These are phyloP conservation scores for Agrotis puta DNA, from an alignment of 2,888 invertebrate genomes.

Conservation along the genomic window DNA sequence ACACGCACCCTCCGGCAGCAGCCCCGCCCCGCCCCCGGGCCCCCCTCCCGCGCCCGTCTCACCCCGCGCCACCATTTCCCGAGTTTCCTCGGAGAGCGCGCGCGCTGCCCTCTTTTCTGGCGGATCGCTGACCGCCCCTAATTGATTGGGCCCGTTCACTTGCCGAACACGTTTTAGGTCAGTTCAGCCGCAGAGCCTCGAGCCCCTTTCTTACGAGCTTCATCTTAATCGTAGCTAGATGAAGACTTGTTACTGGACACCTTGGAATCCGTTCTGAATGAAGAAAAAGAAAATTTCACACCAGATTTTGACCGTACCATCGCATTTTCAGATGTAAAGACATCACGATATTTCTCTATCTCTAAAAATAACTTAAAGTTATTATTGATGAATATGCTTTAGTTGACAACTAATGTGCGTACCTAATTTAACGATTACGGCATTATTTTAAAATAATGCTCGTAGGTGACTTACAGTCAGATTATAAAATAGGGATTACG, in stretches of 20 bases:
- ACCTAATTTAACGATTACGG: not conserved
- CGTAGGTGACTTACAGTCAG: not conserved
- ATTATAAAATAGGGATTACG: conserved; percentile 6
- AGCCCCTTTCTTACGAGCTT: conserved; percentile 63
- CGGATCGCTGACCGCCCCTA: conserved; percentile 90
- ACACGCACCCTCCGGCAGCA: conserved; percentile 85
- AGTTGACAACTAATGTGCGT: not conserved
- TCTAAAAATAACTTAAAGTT: too few species aligned
- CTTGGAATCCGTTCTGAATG: not conserved
- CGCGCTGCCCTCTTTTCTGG: conserved; percentile 90
- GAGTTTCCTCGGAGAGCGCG: conserved; percentile 90
- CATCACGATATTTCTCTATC: not conserved
- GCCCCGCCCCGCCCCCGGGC: conserved; percentile 70
- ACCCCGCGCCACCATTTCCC: conserved; percentile 86
- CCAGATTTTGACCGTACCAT: not conserved
- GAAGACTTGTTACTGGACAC: not conserved
- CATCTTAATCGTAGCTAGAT: conserved; percentile 16
- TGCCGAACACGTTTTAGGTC: conserved; percentile 89
- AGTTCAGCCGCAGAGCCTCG: conserved; percentile 85
- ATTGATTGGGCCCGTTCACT: conserved; percentile 89
- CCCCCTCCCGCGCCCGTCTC: conserved; percentile 79
- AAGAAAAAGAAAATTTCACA: not conserved
- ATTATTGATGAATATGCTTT: too few species aligned
- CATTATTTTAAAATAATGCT: not conserved
- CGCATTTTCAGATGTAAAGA: too few species aligned